Base-by-base conservation (phyloP, 2,888 invertebrate species). In the Eupithecia subumbrata region DNA sequence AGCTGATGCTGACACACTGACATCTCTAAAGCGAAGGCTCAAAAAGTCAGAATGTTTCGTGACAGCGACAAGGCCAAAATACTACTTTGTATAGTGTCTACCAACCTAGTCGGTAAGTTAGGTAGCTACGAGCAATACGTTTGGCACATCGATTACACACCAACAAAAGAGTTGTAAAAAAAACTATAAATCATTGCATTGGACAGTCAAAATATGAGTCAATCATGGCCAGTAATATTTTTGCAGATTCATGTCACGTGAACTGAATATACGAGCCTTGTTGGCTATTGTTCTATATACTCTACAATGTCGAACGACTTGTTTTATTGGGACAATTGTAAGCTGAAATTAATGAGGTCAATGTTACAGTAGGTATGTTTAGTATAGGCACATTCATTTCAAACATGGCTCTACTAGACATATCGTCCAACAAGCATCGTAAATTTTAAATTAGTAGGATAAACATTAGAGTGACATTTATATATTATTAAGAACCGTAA, bases 261-360 rank as follows among this genome's bases (percentile, higher is more conserved):
- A 73, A 68, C 63, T 70, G 69, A 90, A 88, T 89, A 87, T 84
- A 87, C 83, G 76, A 78, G 75, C 78, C 75, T 87, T 85, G 89
- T 91, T 90, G 88, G 64, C 88, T 85, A 89, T 91, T 91, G 90
- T 91, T 90, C 87, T 85, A 85, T 79, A 56, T 11, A 60, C 14
- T 25, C 12, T 60, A 83, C 85, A 86, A 86, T 87, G 86, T 85
- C 85, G 84, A 85, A 84, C 83, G 82, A 80, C 81, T 80, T 84
- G 83, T 84, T 86, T 87, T 87, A 86, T 87, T 85, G 84, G 81
- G 77, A 77, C 83, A 82, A 85, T 84, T 84, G 82, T 79, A 78
- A 79, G 82, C 81, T 82, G 82, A 78, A 85, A 86, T 84, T 86
- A 88, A 88, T 86, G 84, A 85, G 83, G 81, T 79, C 80, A 80